phyloP scores from a whole-genome alignment of 2,797 vertebrate genomes.

The Anabas testudineus region DNA sequence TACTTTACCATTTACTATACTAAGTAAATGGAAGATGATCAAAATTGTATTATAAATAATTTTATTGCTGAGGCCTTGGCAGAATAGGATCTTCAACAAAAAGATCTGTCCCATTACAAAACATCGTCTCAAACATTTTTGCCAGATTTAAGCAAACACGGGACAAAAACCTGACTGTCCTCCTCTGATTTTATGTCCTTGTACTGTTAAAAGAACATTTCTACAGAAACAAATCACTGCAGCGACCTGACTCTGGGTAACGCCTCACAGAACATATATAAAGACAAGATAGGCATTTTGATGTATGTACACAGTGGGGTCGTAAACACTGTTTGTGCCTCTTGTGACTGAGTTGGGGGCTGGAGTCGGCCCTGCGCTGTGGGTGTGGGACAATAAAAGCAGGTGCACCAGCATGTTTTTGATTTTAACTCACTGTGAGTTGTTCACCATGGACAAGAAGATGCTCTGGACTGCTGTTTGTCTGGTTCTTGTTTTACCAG shows the following conservation, averaged over 20 bases:
- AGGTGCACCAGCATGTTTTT: background rate
- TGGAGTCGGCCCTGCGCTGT: slow-evolving; percentile 14
- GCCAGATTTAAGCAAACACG: too few species aligned
- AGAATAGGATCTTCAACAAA: too few species aligned
- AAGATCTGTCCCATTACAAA: too few species aligned
- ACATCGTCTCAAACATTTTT: too few species aligned
- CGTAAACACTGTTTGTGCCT: slow-evolving; percentile 53
- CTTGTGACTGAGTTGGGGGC: slow-evolving; percentile 24
- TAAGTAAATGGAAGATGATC: too few species aligned
- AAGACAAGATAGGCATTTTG: slow-evolving; percentile 28
- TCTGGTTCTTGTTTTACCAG: slow-evolving; percentile 56
- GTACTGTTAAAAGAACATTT: slow-evolving; percentile 1
- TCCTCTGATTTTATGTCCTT: too few species aligned
- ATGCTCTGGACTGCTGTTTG: slow-evolving; percentile 7
- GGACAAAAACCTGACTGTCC: too few species aligned
- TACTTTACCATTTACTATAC: too few species aligned
- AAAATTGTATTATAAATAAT: too few species aligned
- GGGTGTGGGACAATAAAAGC: slow-evolving; percentile 63
- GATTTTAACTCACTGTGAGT: background rate
- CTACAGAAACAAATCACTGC: slow-evolving; percentile 1
- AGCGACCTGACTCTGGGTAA: background rate
- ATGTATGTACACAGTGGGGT: slow-evolving; percentile 50
- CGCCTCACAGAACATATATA: slow-evolving; percentile 8
- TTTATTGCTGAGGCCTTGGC: too few species aligned
- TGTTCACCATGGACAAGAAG: slow-evolving; percentile 32